Conservation (phyloP, 2,797 vertebrate species). For the Mergus octosetaceus region DNA sequence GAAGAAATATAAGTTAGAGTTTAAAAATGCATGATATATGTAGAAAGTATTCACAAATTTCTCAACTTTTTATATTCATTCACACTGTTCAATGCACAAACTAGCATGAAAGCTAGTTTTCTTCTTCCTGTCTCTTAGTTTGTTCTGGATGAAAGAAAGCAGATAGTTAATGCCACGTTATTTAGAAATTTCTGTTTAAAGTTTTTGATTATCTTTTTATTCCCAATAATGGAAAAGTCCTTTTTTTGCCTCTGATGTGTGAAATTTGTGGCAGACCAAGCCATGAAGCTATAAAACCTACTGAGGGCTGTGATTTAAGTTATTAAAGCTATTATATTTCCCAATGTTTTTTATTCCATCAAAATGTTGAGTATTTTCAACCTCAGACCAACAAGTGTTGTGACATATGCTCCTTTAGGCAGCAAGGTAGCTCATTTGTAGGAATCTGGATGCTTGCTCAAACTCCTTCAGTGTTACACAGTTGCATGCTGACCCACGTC, state of each 20-base stretch:
- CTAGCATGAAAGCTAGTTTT: neutral
- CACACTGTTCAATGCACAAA: neutral
- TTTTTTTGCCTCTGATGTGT: neutral
- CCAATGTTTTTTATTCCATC: neutral
- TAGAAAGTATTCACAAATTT: neutral
- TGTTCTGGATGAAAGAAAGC: neutral
- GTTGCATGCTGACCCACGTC: neutral
- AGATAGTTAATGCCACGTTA: neutral
- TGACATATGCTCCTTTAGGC: neutral
- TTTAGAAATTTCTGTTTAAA: neutral
- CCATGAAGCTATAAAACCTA: neutral
- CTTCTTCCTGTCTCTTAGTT: neutral
- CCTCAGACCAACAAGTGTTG: neutral
- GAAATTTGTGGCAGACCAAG: neutral
- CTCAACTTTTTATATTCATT: neutral
- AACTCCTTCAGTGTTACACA: neutral
- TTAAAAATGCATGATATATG: neutral
- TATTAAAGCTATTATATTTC: neutral
- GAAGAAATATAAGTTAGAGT: neutral
- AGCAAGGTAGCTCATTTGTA: neutral
- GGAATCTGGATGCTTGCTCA: neutral
- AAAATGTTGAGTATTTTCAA: neutral
- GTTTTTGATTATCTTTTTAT: neutral
- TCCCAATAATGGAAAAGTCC: rapidly evolving
- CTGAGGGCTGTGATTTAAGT: neutral